Base-by-base conservation (phyloP, 2,113 vertebrate species). In the Neogale vison region DNA sequence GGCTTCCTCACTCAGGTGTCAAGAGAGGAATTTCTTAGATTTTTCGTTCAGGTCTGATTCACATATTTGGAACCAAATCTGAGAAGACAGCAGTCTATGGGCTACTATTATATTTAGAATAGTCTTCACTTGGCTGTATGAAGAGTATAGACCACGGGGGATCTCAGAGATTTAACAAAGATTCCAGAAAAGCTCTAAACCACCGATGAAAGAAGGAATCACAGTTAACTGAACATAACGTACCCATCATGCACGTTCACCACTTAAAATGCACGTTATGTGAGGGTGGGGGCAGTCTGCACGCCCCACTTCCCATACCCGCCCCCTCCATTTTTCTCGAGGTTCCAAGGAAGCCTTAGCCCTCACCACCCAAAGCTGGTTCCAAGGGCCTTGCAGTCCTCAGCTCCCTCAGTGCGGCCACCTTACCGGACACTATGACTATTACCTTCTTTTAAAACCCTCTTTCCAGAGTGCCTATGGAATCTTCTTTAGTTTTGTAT, bases 111-210 rank as follows among this genome's bases (percentile, higher is more conserved):
- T 61, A 72, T 76, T 36, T 76, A 89, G 50, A 90, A 71, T 36
- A 87, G 76, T 95, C 93, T 95, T 34, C 97, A 79, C 77, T 26
- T 71, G 63, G 36, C 65, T 47, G 63, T 55, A 90, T 71, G 63
- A 90, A 52, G 47, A 88, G 71, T 74, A 92, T 92, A 96, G 81
- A 81, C n/a, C 34, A 20, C 1, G 8, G 34, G 47, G 45, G 34
- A 55, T 81, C 34, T 29, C 80, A 81, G 42, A 80, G 42, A 80
- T n/a, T 85, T 63, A 77, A 74, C 20, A 65, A 93, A 90, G 61
- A 81, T 52, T 34, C 65, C 85, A 96, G 67, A 50, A 87, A 94
- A 94, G 63, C 18, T 55, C 36, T 67, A 69, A 76, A 23, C 34
- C 74, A 34, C 63, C 61, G 45, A 72, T 24, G 42, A 50, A 87